phyloP scores from a whole-genome alignment of 2,888 invertebrate species.

The Eubasilissa splendida region DNA sequence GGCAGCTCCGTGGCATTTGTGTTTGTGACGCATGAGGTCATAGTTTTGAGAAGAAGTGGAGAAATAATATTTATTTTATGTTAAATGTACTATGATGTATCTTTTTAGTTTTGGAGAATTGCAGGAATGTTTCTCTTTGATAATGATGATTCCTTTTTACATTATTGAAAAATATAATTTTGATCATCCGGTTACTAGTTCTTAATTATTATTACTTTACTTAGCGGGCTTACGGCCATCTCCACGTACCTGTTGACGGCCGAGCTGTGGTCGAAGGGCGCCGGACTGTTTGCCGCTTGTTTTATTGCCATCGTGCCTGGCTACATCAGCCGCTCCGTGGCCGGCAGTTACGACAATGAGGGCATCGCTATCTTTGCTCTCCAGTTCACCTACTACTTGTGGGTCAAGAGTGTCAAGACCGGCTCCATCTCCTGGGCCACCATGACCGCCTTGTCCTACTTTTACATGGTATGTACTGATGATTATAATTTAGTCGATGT shows the following conservation, averaged over 20 bases:
- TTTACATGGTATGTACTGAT: conserved; percentile 89
- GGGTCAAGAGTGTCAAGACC: conserved; percentile 98
- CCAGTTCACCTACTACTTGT: conserved; percentile 97
- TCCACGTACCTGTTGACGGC: conserved; percentile 98
- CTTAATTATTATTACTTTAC: too few species aligned
- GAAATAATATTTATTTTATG: too few species aligned
- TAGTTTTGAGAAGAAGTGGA: too few species aligned
- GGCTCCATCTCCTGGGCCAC: conserved; percentile 98
- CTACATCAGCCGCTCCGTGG: conserved; percentile 98
- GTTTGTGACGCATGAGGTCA: too few species aligned
- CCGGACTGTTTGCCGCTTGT: conserved; percentile 98
- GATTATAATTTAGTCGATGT: too few species aligned
- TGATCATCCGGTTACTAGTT: too few species aligned
- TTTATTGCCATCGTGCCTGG: conserved; percentile 99
- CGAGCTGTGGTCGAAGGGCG: conserved; percentile 96
- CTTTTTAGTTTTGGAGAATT: too few species aligned
- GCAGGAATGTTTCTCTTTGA: too few species aligned
- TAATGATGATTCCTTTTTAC: too few species aligned
- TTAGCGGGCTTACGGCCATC: conserved; percentile 96
- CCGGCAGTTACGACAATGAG: conserved; percentile 99
- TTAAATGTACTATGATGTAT: too few species aligned
- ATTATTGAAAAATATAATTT: too few species aligned
- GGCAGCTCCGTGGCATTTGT: too few species aligned
- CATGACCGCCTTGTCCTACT: conserved; percentile 95
- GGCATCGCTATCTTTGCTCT: conserved; percentile 99